phyloP scores from a whole-genome alignment of 2,888 invertebrate genomes.

The Byasa hedistus region DNA sequence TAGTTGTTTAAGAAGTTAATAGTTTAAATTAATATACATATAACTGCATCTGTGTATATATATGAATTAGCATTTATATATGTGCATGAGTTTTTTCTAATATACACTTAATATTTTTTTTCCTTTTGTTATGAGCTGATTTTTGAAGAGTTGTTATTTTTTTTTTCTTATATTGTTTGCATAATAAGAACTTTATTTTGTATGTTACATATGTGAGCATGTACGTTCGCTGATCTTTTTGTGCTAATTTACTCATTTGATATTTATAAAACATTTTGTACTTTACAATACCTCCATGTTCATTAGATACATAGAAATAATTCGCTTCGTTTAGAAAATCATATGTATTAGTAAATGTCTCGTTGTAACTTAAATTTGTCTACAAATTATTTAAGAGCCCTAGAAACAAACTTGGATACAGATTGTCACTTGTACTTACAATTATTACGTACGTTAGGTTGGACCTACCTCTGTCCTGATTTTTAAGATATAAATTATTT shows the following conservation, averaged over 20 bases:
- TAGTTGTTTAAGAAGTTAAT: constrained; percentile 6
- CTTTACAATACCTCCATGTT: not conserved
- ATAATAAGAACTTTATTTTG: not conserved
- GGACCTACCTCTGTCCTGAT: constrained; percentile 50
- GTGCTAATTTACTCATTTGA: constrained; percentile 1
- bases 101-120: too few relatives aligned
- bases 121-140: too few relatives aligned
- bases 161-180: constrained; percentile 8
- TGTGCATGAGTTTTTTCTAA: not conserved
- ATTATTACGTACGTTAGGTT: constrained; percentile 49
- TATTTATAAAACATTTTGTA: constrained; percentile 14
- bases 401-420: constrained; percentile 35
- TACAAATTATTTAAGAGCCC: constrained; percentile 11
- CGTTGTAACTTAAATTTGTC: not conserved
- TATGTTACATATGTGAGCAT: not conserved
- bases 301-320: constrained; percentile 36
- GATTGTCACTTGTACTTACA: constrained; percentile 47
- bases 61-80: not conserved
- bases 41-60: not conserved
- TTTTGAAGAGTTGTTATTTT: too few relatives aligned
- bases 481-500: constrained; percentile 47
- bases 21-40: constrained; percentile 3
- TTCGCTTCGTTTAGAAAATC: constrained; percentile 35
- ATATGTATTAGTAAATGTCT: not conserved
- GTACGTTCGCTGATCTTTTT: not conserved